Conservation (phyloP, 2,113 vertebrate species). For the Actenoides lindsayi region DNA sequence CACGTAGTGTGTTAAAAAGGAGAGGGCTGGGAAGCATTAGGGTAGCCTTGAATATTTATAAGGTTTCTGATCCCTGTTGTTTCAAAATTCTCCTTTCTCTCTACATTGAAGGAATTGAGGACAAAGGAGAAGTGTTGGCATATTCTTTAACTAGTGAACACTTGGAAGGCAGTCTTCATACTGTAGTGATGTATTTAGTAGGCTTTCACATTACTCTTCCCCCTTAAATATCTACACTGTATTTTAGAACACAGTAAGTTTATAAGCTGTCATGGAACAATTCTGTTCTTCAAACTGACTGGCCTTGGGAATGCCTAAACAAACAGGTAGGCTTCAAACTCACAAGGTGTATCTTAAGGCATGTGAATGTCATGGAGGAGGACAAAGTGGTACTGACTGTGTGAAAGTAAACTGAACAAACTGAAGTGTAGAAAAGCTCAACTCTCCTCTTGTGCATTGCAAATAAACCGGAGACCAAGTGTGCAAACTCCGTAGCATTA, state of each 20-base stretch:
- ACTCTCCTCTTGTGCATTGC: neutral
- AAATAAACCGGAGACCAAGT: constrained; percentile 38
- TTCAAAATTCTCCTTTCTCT: neutral
- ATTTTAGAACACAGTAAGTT: neutral
- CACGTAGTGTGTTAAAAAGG: neutral
- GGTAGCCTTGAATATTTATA: neutral
- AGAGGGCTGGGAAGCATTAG: neutral
- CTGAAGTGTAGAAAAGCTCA: neutral
- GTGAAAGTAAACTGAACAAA: neutral
- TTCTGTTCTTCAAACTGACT: neutral
- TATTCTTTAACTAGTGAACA: neutral
- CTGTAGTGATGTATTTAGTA: neutral
- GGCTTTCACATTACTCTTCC: neutral
- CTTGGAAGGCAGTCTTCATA: neutral
- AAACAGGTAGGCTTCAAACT: neutral
- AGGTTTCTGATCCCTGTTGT: neutral
- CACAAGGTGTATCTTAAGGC: neutral
- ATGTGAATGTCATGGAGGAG: neutral
- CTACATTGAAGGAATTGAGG: neutral
- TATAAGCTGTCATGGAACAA: neutral
- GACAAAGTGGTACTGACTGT: neutral
- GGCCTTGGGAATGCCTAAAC: neutral
- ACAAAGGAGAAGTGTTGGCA: neutral
- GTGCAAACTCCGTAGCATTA: neutral
- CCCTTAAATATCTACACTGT: neutral